Base-by-base conservation (phyloP, 2,888 invertebrate species). In the Drosophila monieri region DNA sequence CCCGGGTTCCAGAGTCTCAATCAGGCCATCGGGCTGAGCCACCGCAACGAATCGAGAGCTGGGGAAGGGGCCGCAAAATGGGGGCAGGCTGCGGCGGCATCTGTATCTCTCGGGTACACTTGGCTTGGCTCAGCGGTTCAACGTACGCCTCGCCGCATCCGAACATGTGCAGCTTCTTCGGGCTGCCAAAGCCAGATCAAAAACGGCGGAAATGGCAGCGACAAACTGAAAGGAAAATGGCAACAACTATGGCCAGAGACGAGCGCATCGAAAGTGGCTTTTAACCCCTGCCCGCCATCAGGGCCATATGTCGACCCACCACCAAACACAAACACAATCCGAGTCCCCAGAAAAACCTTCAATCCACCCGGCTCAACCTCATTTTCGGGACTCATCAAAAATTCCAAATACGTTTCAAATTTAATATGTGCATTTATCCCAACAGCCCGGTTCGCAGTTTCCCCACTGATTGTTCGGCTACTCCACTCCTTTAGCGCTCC, bases 331-430 rank as follows among this genome's bases (percentile, higher is more conserved):
- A 47, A 41, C 51, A 49, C 12, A 39, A 47, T 35, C 51, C 46
- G 14, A 25, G 51, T 18, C 6, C 30, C 46, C 46, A 60, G 35
- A 46, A 39, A 39, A 56, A 49, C 21, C 43, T 12, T 12, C 21
- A 21, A 56, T 39, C 54, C 47, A 53, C 58, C 55, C 54, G 32
- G 44, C 65, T 59, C 57, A 67, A 74, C 49, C 59, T 44, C 65
- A 43, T 56, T 58, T 43, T 56, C 65, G 72, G 52, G 25, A 56
- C 85, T 89, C 77, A 89, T 89, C 89, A 88, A 88, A 88, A 85
- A 89, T 89, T 88, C 89, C 66, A 76, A 78, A 84, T 88, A 78
- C 89, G 88, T 89, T 88, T 86, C 88, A 87, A 88, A 88, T 88
- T 88, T 89, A 89, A 87, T 88, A 80, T 88, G 77, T 78, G 76